Evolutionary conservation across 1,140 invertebrate species (phyloP).

Genomic region (Hycleus cichorii): DNA sequence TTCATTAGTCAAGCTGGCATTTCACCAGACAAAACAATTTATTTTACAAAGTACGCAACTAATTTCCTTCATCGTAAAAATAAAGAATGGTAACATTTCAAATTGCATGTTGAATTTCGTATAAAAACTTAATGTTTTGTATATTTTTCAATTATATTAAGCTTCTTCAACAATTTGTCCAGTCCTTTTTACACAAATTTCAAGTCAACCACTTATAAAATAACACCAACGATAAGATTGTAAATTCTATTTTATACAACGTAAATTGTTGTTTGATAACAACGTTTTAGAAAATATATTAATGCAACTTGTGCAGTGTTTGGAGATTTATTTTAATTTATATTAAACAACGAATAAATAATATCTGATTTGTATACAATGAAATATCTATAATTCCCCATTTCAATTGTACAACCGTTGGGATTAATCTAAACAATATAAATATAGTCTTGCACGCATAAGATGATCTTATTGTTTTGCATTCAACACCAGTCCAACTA

Average conservation of each 20-base stretch:
- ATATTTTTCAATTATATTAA: constrained; percentile 19
- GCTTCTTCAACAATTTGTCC: constrained; percentile 9
- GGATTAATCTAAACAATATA: constrained; percentile 13
- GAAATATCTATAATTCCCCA: background rate
- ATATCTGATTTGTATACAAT: background rate
- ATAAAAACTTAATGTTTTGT: constrained; percentile 20
- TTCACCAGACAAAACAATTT: constrained; percentile 22
- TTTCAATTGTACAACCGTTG: constrained; percentile 1
- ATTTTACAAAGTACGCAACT: constrained; percentile 23
- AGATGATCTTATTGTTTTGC: constrained; percentile 22
- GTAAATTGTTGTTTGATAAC: constrained; percentile 14
- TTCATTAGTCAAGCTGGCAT: constrained; percentile 23
- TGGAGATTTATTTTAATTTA: background rate
- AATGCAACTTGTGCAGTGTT: constrained; percentile 3
- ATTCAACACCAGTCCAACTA: constrained; percentile 11
- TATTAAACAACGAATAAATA: background rate
- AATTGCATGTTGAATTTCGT: constrained; percentile 20
- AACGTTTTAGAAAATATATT: constrained; percentile 10
- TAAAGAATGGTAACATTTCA: constrained; percentile 15
- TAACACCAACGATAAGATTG: constrained; percentile 1
- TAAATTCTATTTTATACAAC: constrained; percentile 12
- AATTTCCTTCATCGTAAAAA: constrained; percentile 15
- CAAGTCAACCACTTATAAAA: constrained; percentile 7
- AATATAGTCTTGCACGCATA: constrained; percentile 12
- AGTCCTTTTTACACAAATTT: constrained; percentile 9